phyloP scores from a whole-genome alignment of 1,140 invertebrate genomes.

The Drosophila leontia region DNA sequence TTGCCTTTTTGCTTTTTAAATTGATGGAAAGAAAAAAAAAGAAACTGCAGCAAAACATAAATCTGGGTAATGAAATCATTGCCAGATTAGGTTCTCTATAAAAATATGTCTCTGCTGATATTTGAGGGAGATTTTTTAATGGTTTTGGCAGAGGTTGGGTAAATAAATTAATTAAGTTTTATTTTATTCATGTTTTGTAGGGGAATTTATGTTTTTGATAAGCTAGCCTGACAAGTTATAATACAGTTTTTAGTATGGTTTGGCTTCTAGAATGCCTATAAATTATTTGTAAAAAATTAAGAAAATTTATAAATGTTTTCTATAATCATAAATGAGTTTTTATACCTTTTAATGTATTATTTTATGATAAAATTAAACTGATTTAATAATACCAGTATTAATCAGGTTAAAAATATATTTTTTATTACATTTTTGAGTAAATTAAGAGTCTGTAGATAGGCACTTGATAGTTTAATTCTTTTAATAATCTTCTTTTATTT shows the following conservation, averaged over 20 bases:
- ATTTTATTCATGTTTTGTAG: not conserved
- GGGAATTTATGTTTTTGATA: not conserved
- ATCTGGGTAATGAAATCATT: constrained; percentile 39
- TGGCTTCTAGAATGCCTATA: not conserved
- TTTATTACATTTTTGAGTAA: not conserved
- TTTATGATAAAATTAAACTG: not conserved
- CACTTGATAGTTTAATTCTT: too few relatives aligned
- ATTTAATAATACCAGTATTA: not conserved
- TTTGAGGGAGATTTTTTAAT: constrained; percentile 10
- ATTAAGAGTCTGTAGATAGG: not conserved
- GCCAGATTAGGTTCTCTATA: constrained; percentile 35
- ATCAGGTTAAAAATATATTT: too few relatives aligned
- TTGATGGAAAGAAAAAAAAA: constrained; percentile 18
- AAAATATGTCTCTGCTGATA: not conserved
- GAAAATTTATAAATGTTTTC: not conserved
- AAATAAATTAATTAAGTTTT: constrained; percentile 10
- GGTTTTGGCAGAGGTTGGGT: not conserved
- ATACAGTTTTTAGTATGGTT: not conserved
- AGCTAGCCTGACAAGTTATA: not conserved
- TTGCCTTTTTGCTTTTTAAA: constrained; percentile 9
- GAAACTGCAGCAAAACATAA: constrained; percentile 13
- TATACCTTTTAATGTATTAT: not conserved
- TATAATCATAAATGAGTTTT: not conserved
- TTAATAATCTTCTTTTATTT: not conserved
- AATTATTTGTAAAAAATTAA: not conserved